phyloP scores from a whole-genome alignment of 2,888 invertebrate species.

The Phyllotreta striolata region DNA sequence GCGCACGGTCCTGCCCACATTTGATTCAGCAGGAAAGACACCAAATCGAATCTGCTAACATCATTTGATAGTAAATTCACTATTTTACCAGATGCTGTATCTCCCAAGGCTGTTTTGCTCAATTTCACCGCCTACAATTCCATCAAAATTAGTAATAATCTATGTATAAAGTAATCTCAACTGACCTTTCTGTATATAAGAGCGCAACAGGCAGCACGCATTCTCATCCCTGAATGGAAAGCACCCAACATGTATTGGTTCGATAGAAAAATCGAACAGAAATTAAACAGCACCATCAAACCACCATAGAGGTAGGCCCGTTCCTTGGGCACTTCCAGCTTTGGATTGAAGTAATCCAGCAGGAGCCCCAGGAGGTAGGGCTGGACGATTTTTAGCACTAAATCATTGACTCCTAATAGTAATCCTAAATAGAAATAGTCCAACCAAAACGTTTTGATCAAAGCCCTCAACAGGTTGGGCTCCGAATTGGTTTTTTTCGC shows the following conservation, averaged over 20 bases:
- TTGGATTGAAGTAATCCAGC: conserved; percentile 69
- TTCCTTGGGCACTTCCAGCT: conserved; percentile 61
- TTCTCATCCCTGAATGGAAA: conserved; percentile 78
- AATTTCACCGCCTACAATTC: conserved; percentile 57
- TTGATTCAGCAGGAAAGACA: conserved; percentile 78
- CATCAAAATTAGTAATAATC: background rate
- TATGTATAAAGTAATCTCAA: background rate
- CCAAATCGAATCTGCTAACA: conserved; percentile 66
- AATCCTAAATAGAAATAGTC: conserved; percentile 70
- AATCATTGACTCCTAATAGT: conserved; percentile 66
- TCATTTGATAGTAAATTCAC: conserved; percentile 45
- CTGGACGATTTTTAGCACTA: conserved; percentile 67
- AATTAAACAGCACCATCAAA: conserved; percentile 64
- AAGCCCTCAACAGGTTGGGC: conserved; percentile 71
- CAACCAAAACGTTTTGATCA: conserved; percentile 71
- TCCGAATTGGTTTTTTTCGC: conserved; percentile 65
- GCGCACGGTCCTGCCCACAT: conserved; percentile 75
- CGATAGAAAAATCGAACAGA: conserved; percentile 66
- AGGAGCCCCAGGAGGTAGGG: conserved; percentile 71
- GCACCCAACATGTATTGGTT: conserved; percentile 71
- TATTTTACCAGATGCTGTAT: conserved; percentile 73
- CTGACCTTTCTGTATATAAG: conserved; percentile 83
- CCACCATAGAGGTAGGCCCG: conserved; percentile 70
- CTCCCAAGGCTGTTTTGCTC: conserved; percentile 60
- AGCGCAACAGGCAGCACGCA: conserved; percentile 80